phyloP scores from a whole-genome alignment of 1,140 invertebrate species.

The Cotesia typhae region DNA sequence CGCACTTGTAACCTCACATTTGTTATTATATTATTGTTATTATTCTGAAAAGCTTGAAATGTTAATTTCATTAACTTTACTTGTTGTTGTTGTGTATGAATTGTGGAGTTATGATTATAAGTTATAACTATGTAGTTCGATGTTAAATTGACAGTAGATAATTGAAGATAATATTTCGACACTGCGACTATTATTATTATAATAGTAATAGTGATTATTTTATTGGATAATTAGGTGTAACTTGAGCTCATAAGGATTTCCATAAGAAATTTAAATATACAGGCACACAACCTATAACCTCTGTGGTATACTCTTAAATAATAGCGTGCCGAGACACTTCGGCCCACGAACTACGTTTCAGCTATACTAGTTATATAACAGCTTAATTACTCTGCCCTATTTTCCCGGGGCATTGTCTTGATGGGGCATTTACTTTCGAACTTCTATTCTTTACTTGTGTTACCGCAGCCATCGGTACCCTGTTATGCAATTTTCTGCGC shows the following conservation, averaged over 20 bases:
- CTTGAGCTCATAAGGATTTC: not conserved
- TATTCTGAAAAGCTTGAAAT: too few relatives aligned
- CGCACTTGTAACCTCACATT: too few relatives aligned
- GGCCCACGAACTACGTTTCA: slow-evolving; percentile 49
- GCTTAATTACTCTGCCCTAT: slow-evolving; percentile 61
- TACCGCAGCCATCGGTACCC: slow-evolving; percentile 27
- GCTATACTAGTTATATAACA: slow-evolving; percentile 55
- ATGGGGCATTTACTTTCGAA: slow-evolving; percentile 54
- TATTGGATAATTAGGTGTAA: slow-evolving; percentile 9
- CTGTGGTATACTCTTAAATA: slow-evolving; percentile 21
- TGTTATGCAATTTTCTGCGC: slow-evolving; percentile 24
- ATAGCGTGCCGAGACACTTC: slow-evolving; percentile 44
- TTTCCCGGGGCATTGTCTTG: slow-evolving; percentile 60
- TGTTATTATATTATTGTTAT: too few relatives aligned
- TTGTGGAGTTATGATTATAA: too few relatives aligned
- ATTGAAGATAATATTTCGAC: too few relatives aligned
- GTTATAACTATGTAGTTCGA: too few relatives aligned
- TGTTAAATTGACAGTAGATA: too few relatives aligned
- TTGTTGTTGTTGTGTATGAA: too few relatives aligned
- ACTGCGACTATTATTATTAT: too few relatives aligned
- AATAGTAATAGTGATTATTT: too few relatives aligned
- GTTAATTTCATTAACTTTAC: too few relatives aligned
- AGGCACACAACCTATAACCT: slow-evolving; percentile 32
- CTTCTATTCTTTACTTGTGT: slow-evolving; percentile 24
- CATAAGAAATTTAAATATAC: not conserved